phyloP scores from a whole-genome alignment of 2,113 vertebrate species.

The Semnornis frantzii region DNA sequence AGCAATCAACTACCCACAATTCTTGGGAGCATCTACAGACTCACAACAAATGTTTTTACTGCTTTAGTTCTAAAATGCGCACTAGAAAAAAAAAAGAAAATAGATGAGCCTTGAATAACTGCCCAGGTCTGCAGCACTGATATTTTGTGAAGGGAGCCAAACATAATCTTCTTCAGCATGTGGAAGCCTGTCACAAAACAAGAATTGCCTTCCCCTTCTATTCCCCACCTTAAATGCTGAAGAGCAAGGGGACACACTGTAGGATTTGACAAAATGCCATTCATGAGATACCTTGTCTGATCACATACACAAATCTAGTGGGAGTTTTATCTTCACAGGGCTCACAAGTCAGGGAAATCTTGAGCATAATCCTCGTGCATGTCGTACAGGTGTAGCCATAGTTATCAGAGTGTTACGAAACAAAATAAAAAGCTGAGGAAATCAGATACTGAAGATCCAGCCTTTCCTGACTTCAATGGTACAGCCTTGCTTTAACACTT shows the following conservation, averaged over 20 bases:
- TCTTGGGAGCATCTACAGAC: background rate
- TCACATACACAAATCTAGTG: background rate
- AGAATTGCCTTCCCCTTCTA: background rate
- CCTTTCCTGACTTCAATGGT: background rate
- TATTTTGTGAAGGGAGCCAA: background rate
- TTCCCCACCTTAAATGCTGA: background rate
- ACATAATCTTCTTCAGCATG: background rate
- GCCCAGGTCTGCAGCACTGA: background rate
- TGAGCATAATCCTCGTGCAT: background rate
- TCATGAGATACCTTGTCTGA: background rate
- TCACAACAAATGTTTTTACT: background rate
- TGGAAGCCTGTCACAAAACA: background rate
- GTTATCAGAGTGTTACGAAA: background rate
- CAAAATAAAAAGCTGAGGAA: background rate
- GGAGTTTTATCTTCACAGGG: background rate
- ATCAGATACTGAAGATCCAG: background rate
- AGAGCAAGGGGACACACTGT: background rate
- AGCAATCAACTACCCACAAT: background rate
- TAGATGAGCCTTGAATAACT: background rate
- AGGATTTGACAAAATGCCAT: conserved; percentile 24
- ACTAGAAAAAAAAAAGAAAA: background rate
- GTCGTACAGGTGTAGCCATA: background rate
- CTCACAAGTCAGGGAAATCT: background rate
- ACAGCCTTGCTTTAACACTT: background rate
- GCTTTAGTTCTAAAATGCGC: background rate